A percentile compares a stretch with the other conserved stretches of the same genome.
Evolutionary conservation across 1,140 invertebrate species (phyloP).

Genomic region (Diabrotica virgifera): DNA sequence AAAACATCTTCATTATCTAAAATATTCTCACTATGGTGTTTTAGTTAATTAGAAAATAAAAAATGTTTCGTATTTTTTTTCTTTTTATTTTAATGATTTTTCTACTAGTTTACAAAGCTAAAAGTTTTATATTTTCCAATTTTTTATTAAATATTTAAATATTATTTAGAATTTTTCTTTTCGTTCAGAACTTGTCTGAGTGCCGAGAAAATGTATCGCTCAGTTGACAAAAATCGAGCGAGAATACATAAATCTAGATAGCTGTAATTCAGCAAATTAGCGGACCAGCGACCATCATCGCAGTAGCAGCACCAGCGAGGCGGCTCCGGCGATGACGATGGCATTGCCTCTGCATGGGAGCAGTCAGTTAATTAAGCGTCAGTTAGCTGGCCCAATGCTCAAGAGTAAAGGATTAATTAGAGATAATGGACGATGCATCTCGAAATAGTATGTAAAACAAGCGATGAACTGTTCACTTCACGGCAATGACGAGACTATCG

Average conservation of each 20-base stretch:
- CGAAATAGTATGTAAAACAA: conserved; percentile 2
- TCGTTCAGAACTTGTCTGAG: too few relatives aligned
- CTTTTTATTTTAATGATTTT: too few relatives aligned
- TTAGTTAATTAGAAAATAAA: too few relatives aligned
- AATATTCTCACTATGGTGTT: too few relatives aligned
- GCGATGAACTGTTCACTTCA: not conserved
- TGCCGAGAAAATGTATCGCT: too few relatives aligned
- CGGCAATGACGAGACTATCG: not conserved
- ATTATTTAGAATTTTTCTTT: too few relatives aligned
- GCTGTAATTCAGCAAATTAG: conserved; percentile 35
- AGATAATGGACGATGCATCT: conserved; percentile 21
- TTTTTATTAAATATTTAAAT: too few relatives aligned
- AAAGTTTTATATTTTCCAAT: too few relatives aligned
- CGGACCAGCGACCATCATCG: conserved; percentile 11
- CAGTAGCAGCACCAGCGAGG: not conserved
- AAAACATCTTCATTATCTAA: too few relatives aligned
- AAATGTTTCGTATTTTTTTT: too few relatives aligned
- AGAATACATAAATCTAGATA: conserved; percentile 29
- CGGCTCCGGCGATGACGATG: not conserved
- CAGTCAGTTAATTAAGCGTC: conserved; percentile 33
- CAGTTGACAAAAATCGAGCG: conserved; percentile 6
- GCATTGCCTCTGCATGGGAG: conserved; percentile 26
- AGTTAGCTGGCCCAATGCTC: conserved; percentile 28
- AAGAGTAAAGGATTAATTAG: conserved; percentile 34
- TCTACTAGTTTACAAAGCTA: too few relatives aligned